phyloP scores from a whole-genome alignment of 2,888 invertebrate species.

The Deilephila elpenor region DNA sequence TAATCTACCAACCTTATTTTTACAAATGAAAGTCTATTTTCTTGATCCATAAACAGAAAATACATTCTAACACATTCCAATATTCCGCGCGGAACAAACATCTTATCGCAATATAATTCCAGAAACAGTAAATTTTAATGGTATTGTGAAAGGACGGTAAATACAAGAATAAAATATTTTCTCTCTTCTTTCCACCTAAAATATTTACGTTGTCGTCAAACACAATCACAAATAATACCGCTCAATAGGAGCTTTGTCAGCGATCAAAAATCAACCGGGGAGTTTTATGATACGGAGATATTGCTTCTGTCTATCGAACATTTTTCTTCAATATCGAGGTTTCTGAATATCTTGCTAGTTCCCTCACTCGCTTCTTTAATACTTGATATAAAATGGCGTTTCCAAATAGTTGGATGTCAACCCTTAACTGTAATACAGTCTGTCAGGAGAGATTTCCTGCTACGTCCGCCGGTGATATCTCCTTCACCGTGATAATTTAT shows the following conservation, averaged over 20 bases:
- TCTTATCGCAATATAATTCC: background rate
- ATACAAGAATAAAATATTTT: background rate
- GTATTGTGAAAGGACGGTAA: background rate
- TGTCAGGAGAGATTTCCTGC: background rate
- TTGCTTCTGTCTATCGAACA: background rate
- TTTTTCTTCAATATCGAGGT: background rate
- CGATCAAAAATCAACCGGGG: conserved; percentile 6
- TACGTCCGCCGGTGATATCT: background rate
- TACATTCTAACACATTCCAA: background rate
- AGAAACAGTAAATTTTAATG: background rate
- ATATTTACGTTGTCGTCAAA: background rate
- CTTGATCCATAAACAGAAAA: background rate
- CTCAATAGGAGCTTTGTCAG: background rate
- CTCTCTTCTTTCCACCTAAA: background rate
- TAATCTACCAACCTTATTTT: no score
- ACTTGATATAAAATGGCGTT: conserved; percentile 6
- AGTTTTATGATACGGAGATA: background rate
- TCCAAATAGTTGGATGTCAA: background rate
- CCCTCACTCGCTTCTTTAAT: background rate
- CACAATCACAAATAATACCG: background rate
- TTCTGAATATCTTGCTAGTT: conserved; percentile 2
- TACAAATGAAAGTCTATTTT: no score
- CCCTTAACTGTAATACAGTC: background rate
- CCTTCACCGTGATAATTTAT: background rate
- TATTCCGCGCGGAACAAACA: background rate